Evolutionary conservation across 2,888 invertebrate genomes (phyloP).

Genomic region (Myathropa florea): DNA sequence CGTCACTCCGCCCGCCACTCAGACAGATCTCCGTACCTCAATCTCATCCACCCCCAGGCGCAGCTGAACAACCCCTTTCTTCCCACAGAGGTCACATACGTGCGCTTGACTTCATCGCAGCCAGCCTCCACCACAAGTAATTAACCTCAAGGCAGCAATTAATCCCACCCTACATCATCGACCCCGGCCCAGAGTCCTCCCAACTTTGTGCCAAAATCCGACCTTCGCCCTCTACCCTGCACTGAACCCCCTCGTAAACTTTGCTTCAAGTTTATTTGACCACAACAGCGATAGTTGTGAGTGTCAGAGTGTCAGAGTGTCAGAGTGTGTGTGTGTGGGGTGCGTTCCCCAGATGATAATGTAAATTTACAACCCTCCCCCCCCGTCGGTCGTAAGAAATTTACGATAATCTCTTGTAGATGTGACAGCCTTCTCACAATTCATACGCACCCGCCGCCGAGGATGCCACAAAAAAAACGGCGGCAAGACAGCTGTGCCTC

Average conservation of each 20-base stretch:
- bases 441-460: background rate
- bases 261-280: slow-evolving; percentile 56
- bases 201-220: slow-evolving; percentile 22
- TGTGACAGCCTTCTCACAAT: slow-evolving; percentile 53
- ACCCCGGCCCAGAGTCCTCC: background rate
- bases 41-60: slow-evolving; percentile 11
- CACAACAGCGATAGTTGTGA: slow-evolving; percentile 30
- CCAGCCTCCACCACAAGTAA: slow-evolving; percentile 37
- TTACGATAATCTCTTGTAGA: slow-evolving; percentile 60
- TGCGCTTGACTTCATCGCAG: slow-evolving; percentile 13
- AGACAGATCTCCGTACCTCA: background rate
- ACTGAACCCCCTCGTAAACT: slow-evolving; percentile 44
- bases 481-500: slow-evolving; percentile 49
- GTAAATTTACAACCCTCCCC: slow-evolving; percentile 40
- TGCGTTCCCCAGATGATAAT: slow-evolving; percentile 48
- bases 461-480: slow-evolving; percentile 5
- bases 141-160: slow-evolving; percentile 66
- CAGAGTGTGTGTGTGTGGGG: slow-evolving; percentile 4
- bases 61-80: background rate
- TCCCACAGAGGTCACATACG: slow-evolving; percentile 33
- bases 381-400: slow-evolving; percentile 23
- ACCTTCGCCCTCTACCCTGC: slow-evolving; percentile 9
- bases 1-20: slow-evolving; percentile 12
- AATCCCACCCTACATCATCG: slow-evolving; percentile 30
- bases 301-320: too few relatives aligned